Conservation (phyloP, 2,797 vertebrate genomes). For the Oreochromis mossambicus region DNA sequence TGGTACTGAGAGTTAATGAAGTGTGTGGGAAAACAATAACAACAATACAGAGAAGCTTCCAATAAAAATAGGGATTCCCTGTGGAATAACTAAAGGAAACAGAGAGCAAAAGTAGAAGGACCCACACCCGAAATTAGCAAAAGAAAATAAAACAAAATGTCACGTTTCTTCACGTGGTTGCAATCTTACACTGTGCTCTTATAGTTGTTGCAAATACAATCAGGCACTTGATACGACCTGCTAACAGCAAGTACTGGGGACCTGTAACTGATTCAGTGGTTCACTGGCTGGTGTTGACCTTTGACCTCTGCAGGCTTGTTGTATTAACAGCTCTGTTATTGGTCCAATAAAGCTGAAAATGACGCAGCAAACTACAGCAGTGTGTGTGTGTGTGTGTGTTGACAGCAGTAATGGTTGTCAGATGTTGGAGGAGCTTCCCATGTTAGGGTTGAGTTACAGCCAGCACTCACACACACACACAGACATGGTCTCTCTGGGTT, state of each 20-base stretch:
- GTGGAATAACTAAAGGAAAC: neutral
- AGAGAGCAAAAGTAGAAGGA: neutral
- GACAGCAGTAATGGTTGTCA: slow-evolving; percentile 54
- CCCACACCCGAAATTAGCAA: neutral
- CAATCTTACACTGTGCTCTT: neutral
- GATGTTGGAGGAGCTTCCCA: slow-evolving; percentile 57
- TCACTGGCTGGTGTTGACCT: neutral
- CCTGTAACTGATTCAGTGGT: neutral
- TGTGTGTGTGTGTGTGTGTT: slow-evolving; percentile 21
- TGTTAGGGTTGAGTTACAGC: slow-evolving; percentile 40
- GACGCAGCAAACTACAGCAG: slow-evolving; percentile 24
- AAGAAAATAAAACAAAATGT: neutral
- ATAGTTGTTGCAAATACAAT: neutral
- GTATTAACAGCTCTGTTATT: slow-evolving; percentile 31
- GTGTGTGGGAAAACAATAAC: neutral
- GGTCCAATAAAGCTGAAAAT: slow-evolving; percentile 26
- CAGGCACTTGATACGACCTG: neutral
- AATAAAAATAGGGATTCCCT: neutral
- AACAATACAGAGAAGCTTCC: neutral
- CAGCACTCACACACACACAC: slow-evolving; percentile 16
- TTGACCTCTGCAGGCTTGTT: slow-evolving; percentile 17
- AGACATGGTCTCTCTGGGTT: slow-evolving; percentile 13
- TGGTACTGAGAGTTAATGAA: neutral
- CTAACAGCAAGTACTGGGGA: neutral
- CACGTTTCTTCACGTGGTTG: neutral